A percentile compares a stretch with the other conserved stretches of the same genome.
phyloP scores from a whole-genome alignment of 2,888 invertebrate genomes.

The Mellilla xanthometata region DNA sequence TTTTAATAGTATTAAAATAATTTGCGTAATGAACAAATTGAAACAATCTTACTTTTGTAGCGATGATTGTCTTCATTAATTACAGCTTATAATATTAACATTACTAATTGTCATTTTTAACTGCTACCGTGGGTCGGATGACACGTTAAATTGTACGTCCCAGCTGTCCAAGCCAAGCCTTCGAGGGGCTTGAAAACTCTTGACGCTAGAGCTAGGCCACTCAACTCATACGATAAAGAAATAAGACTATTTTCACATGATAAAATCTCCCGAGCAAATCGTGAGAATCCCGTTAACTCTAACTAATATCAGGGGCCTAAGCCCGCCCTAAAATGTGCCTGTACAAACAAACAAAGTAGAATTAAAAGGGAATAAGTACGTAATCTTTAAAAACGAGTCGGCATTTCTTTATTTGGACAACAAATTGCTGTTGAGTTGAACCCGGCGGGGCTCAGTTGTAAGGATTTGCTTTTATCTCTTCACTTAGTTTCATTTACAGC shows the following conservation, averaged over 20 bases:
- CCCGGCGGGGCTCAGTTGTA: slow-evolving; percentile 7
- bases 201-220: too few species aligned
- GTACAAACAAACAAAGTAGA: slow-evolving; percentile 10
- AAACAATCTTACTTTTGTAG: too few species aligned
- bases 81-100: too few species aligned
- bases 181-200: too few species aligned
- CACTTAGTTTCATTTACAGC: slow-evolving; percentile 20
- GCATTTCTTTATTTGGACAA: slow-evolving; percentile 32
- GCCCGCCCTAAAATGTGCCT: slow-evolving; percentile 15
- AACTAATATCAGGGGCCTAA: slow-evolving; percentile 15
- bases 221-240: too few species aligned
- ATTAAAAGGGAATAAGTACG: slow-evolving; percentile 22
- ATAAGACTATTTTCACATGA: background rate
- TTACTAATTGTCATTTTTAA: too few species aligned
- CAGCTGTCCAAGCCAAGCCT: too few species aligned
- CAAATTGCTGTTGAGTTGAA: slow-evolving; percentile 31
- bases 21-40: too few species aligned
- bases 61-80: too few species aligned
- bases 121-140: slow-evolving; percentile 4
- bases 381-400: slow-evolving; percentile 38
- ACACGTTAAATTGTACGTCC: too few species aligned
- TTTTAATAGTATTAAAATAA: too few species aligned
- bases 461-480: slow-evolving; percentile 5
- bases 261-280: slow-evolving; percentile 7
- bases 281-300: slow-evolving; percentile 13